Evolutionary conservation across 2,797 vertebrate genomes (phyloP), one percentile per base, ranked within the genome.

Genomic region (Mormyrops boulengeri): DNA sequence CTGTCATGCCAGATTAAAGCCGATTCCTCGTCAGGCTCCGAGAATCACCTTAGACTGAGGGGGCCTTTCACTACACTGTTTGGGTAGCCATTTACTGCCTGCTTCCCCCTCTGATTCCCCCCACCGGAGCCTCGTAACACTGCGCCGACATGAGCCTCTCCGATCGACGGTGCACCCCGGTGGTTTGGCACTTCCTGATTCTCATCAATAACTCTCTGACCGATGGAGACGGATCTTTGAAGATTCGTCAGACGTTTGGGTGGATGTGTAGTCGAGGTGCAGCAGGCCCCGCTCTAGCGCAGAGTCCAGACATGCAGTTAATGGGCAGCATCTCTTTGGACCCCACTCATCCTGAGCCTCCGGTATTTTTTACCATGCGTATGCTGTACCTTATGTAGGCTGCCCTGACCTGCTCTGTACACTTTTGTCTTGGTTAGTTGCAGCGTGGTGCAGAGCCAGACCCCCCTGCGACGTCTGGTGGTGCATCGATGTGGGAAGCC

Each of bases 401-500:
- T 62, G n/a, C n/a, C n/a, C n/a, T n/a, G 90, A 14, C 73, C 89
- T 92, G 90, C 89, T 41, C 89, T 92, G 91, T 90, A 88, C 90
- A 88, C 52, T 91, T 93, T 91, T 91, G 90, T 91, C 89, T n/a
- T n/a, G n/a, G n/a, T 91, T 88, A 47, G 91, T 85, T 91, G 88
- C 26, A 62, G 88, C 86, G 47, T 44, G 41, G 77, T n/a, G 77
- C 77, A 89, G 86, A 91, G 92, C 92, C 91, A 92, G 92, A 89
- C 88, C 88, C 87, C 92, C 93, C 93, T 80, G 73, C 89, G 87
- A 91, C 88, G 91, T 87, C 90, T 93, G 89, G 92, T 93, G 93
- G 93, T 91, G 88, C 92, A 89, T 90, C 91, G 89, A 92, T 88
- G 89, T 90, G 90, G 91, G 92, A 93, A 92, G 90, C 90, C 90